These are phyloP conservation scores for Sepioteuthis lessoniana DNA, from an alignment of 2,888 invertebrate species.

Conservation along the genomic window DNA sequence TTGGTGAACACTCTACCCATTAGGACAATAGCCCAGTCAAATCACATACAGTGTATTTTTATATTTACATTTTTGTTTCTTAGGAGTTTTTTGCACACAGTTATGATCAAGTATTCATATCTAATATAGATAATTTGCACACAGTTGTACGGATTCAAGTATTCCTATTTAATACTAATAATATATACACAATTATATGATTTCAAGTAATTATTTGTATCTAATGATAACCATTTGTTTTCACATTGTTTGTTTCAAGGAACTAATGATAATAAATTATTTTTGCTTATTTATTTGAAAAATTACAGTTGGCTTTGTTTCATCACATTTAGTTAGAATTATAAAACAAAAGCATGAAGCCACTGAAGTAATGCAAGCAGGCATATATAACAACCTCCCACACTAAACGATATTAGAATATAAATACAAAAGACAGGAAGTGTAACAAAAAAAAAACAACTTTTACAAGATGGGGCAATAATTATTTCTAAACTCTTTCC, in stretches of 20 bases:
- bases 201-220: no score
- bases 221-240: background rate
- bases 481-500: background rate
- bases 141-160: no score
- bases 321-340: background rate
- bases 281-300: background rate
- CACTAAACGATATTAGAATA: background rate
- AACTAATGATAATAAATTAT: background rate
- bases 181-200: no score
- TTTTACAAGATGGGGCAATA: background rate
- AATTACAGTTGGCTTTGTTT: background rate
- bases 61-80: no score
- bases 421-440: background rate
- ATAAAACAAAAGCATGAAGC: background rate
- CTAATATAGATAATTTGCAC: no score
- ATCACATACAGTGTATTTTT: no score
- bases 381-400: background rate
- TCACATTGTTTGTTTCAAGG: background rate
- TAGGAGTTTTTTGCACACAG: no score
- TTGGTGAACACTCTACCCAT: no score
- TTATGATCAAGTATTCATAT: no score
- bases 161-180: no score
- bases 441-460: background rate
- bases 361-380: background rate
- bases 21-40: no score